Base-by-base conservation (phyloP, 1,140 invertebrate genomes). In the Teleogryllus occipitalis region DNA sequence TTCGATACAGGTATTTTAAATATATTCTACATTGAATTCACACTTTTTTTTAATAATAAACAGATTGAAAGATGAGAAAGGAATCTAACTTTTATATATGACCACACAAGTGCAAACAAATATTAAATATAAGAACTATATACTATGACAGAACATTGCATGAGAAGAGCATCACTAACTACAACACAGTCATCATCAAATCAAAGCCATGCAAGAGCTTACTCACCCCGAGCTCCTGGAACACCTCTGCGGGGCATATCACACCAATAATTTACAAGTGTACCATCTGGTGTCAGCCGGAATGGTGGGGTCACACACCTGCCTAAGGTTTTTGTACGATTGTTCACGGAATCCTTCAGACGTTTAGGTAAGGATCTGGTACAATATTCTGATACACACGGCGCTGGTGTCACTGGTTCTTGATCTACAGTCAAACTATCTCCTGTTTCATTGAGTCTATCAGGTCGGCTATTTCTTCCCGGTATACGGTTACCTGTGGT, bases 231-330 rank as follows among this genome's bases (percentile, higher is more conserved):
- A 22, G n/a, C 21, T n/a, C 78, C 78, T 15, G 78, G 18, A 74
- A 74, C 73, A 88, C 80, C 89, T 88, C 27, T 79, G 39, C 74
- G 73, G 15, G 47, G 78, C 83, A 92, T 83, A 86, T 95, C 93
- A 87, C 93, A 95, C 93, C 93, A 94, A 87, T 94, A 95, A 89
- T 93, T 93, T 85, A 95, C 92, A 82, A 91, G 90, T 47, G 93
- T 95, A 82, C 93, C 93, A 87, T 94, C 93, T 47, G 93, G 91
- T 65, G 93, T 93, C 82, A 91, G 90, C 65, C 92, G 89, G 83
- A 91, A 91, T n/a, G 93, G 92, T 74, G 93, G 92, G 82, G 89
- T 83, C 27, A 79, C 18, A 21, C 49, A 47, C 46, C 73, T 27
- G 73, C 78, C 78, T 65, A 49, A 75, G 83, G 75, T 73, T 65